Conservation (phyloP, 2,113 vertebrate genomes). For the Galemys pyrenaicus region DNA sequence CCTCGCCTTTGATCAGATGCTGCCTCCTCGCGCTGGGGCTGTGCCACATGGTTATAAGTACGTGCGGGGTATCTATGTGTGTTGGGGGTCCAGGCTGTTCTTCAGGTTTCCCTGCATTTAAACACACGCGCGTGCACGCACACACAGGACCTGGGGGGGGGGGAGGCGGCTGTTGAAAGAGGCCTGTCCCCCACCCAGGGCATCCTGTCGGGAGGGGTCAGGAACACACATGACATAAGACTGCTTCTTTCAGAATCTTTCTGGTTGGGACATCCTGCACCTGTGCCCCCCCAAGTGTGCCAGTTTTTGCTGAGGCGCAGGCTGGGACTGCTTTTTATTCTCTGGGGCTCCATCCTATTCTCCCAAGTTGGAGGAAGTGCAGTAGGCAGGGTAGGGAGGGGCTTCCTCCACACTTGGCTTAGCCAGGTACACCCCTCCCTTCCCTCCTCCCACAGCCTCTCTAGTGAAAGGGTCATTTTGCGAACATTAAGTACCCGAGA, state of each 20-base stretch:
- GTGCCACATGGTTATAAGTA: background rate
- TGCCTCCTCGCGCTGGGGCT: background rate
- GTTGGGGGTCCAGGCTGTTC: background rate
- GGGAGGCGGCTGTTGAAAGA: background rate
- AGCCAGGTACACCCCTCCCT: background rate
- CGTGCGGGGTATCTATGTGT: background rate
- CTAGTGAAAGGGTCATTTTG: background rate
- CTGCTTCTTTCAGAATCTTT: background rate
- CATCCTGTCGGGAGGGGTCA: background rate
- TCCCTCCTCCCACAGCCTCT: background rate
- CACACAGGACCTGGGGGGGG: background rate
- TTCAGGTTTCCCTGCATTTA: slow-evolving; percentile 12
- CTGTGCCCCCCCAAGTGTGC: too few relatives aligned
- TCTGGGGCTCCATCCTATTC: background rate
- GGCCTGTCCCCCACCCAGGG: background rate
- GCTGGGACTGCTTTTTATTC: background rate
- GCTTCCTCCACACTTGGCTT: background rate
- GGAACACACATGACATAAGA: background rate
- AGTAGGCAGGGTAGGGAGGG: background rate
- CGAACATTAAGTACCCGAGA: background rate
- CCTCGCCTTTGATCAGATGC: background rate
- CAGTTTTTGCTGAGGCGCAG: background rate
- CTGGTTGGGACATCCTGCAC: background rate
- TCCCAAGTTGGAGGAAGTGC: background rate
- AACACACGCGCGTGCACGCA: background rate